phyloP scores from a whole-genome alignment of 2,797 vertebrate genomes.

The Gymnopithys bicolor region DNA sequence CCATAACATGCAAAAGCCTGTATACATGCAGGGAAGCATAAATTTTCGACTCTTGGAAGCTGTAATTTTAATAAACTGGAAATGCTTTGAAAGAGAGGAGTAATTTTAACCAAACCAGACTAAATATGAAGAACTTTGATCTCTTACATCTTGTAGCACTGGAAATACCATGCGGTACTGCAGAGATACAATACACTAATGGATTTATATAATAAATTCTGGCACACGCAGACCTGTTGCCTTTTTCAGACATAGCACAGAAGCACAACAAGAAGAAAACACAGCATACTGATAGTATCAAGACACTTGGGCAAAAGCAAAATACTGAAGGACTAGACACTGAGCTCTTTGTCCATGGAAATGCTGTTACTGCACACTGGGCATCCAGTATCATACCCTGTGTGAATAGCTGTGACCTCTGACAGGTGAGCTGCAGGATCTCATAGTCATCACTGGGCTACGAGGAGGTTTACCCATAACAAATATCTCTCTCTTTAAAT shows the following conservation, averaged over 20 bases:
- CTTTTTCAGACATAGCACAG: conserved; percentile 20
- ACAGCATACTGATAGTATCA: background rate
- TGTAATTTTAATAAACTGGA: background rate
- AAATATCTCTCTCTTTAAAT: conserved; percentile 85
- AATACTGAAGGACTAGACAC: conserved; percentile 10
- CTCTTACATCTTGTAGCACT: background rate
- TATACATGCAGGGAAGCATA: background rate
- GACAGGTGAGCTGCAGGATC: conserved; percentile 85
- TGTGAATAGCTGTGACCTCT: conserved; percentile 84
- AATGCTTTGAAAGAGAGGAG: background rate
- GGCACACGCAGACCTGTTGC: background rate
- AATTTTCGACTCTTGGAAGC: background rate
- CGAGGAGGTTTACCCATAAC: conserved; percentile 95
- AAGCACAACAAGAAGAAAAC: conserved; percentile 33
- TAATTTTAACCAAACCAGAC: background rate
- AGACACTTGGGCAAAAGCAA: conserved; percentile 26
- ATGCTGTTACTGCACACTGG: conserved; percentile 25
- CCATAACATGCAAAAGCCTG: background rate
- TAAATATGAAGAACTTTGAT: background rate
- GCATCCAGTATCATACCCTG: conserved; percentile 89
- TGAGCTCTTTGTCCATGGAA: background rate
- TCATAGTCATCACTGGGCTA: conserved; percentile 92
- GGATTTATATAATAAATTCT: background rate
- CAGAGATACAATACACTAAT: background rate
- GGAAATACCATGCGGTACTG: conserved; percentile 52